phyloP scores from a whole-genome alignment of 2,113 vertebrate genomes.

The Rutilus rutilus region DNA sequence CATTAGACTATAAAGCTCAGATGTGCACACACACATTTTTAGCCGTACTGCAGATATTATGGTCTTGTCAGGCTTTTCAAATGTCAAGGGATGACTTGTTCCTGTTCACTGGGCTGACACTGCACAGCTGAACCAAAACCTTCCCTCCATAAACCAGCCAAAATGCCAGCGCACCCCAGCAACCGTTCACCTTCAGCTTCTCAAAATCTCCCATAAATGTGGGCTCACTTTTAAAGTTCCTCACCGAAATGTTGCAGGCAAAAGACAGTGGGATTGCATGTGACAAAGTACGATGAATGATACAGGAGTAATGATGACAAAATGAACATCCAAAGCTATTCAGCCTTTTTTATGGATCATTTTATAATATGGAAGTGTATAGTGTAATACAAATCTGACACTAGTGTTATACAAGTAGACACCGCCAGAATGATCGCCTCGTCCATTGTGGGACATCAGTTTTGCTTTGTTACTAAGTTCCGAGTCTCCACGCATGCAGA shows the following conservation, averaged over 20 bases:
- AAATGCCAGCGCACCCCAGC: neutral
- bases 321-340: neutral
- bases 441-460: neutral
- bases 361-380: neutral
- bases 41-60: neutral
- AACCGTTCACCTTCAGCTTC: neutral
- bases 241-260: neutral
- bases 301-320: neutral
- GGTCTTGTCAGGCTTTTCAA: slow-evolving; percentile 19
- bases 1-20: neutral
- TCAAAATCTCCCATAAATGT: neutral
- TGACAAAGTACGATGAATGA: neutral
- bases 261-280: neutral
- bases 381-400: neutral
- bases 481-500: neutral
- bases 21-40: neutral
- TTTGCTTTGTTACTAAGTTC: neutral
- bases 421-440: neutral
- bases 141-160: neutral
- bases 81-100: slow-evolving; percentile 32
- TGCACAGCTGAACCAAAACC: slow-evolving; percentile 3
- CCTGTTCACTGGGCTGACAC: slow-evolving; percentile 14
- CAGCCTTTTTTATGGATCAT: neutral
- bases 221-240: neutral
- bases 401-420: neutral